These are phyloP conservation scores for Odontomyia ornata DNA, from an alignment of 2,888 invertebrate species.

Conservation along the genomic window DNA sequence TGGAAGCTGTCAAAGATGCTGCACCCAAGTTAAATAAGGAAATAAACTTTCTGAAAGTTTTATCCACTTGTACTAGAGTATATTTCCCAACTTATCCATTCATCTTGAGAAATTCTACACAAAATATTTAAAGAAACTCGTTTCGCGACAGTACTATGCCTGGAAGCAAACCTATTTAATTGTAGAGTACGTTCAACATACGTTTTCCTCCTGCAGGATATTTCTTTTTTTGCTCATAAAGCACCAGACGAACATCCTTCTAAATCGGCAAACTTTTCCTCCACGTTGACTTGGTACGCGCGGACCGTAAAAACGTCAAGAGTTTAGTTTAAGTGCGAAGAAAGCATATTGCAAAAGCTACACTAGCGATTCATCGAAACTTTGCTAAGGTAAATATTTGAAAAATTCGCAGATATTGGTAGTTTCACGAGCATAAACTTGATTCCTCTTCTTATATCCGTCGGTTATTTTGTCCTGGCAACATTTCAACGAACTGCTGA, in stretches of 20 bases:
- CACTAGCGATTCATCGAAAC: constrained; percentile 45
- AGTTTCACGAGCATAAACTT: background rate
- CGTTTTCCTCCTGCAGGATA: background rate
- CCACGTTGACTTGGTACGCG: background rate
- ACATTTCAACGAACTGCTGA: constrained; percentile 8
- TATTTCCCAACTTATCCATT: background rate
- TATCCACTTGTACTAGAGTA: too few species aligned
- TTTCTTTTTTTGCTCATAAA: background rate
- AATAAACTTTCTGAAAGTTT: too few species aligned
- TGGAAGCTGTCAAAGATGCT: background rate
- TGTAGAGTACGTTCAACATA: background rate
- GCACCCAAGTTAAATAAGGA: too few species aligned
- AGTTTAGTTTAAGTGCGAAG: constrained; percentile 1
- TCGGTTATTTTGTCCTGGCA: constrained; percentile 18
- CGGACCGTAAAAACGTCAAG: background rate
- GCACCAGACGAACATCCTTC: background rate
- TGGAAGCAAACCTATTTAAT: background rate
- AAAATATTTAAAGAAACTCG: background rate
- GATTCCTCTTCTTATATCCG: constrained; percentile 3
- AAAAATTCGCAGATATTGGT: constrained; percentile 43
- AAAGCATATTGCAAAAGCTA: constrained; percentile 25
- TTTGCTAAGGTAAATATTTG: constrained; percentile 44
- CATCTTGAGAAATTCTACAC: background rate
- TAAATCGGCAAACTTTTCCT: background rate
- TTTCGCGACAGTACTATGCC: background rate